Evolutionary conservation across 2,797 vertebrate species (phyloP).

Genomic region (Apodemus agrarius): DNA sequence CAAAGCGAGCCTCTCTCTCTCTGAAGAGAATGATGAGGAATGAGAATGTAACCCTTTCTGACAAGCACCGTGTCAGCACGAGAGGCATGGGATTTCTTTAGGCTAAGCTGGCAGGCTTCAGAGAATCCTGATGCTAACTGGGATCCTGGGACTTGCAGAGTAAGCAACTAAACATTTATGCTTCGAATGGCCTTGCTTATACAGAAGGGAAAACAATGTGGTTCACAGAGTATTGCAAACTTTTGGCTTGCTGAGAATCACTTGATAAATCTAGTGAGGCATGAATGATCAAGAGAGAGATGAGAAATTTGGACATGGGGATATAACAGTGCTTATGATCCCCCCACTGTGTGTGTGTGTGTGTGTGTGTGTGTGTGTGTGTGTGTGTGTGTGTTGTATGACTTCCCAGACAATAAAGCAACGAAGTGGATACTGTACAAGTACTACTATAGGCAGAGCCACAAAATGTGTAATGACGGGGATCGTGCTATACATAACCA

Average conservation of each 20-base stretch:
- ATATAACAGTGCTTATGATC: not conserved
- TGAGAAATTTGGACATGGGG: not conserved
- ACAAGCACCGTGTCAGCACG: not conserved
- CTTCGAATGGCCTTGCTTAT: not conserved
- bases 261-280: not conserved
- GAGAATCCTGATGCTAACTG: constrained; percentile 34
- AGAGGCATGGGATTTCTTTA: not conserved
- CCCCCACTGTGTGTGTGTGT: not conserved
- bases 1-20: not conserved
- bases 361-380: not conserved
- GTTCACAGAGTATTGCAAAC: not conserved
- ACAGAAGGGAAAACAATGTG: not conserved
- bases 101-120: constrained; percentile 19
- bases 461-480: not conserved
- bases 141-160: constrained; percentile 20
- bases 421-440: not conserved
- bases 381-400: not conserved
- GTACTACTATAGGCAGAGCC: not conserved
- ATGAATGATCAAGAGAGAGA: not conserved
- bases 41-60: constrained; percentile 25
- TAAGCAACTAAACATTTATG: constrained; percentile 23
- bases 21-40: not conserved
- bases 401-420: not conserved
- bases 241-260: not conserved
- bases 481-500: not conserved